Evolutionary conservation across 2,888 invertebrate species (phyloP), one percentile per base, ranked within the genome.

Genomic region (Aphidoletes aphidimyza): DNA sequence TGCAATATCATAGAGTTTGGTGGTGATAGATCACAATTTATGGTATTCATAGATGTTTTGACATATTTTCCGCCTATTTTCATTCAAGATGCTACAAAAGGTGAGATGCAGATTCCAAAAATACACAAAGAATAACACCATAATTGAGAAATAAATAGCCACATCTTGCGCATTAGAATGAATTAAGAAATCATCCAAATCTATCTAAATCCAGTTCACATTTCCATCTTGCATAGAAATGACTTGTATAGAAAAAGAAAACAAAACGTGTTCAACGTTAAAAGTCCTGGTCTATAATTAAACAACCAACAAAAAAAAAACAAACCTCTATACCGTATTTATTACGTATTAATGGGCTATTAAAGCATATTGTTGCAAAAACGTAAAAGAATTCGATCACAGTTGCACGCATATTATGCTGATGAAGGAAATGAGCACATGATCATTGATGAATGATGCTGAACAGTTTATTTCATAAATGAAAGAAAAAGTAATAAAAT

Each of bases 291-390:
- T n/a, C n/a, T n/a, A n/a, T n/a, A 30, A 8, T 26, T 14, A 69
- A 14, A 19, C 47, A 47, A 47, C 6, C 19, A 17, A 3, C 2
- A 19, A 19, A 19, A 47, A 2, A 47, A 14, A 34, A 69, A 69
- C 26, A 69, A 11, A 3, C 14, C 30, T 69, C 30, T 69, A 14
- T 8, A 14, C 17, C 11, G 69, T 1, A 69, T 69, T 69, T 69
- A 69, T 69, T 69, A 69, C 69, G 30, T 69, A 69, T 69, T 69
- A 69, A 69, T 69, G 69, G 69, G n/a, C 69, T 69, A 30, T 69
- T 69, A 69, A 69, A 69, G 14, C 30, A 14, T 30, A 69, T 69
- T 69, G 69, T 54, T 22, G 26, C 30, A 69, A 69, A 30, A 69
- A 30, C 9, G 14, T 30, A 54, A 42, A 42, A 17, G 69, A 69